These are phyloP conservation scores for Aphidius gifuensis DNA, from an alignment of 1,140 invertebrate species.

Conservation along the genomic window DNA sequence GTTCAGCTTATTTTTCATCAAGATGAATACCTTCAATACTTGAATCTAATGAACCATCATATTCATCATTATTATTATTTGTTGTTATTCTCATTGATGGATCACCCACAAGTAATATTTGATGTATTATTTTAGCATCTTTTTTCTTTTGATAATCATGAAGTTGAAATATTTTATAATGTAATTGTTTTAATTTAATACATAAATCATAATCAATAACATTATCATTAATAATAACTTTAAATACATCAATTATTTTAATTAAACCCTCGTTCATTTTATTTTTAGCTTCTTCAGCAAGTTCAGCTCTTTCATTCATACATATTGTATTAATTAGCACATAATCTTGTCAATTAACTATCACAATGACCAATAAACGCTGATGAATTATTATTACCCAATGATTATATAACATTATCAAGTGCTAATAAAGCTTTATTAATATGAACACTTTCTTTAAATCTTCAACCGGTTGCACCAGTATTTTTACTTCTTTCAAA, in stretches of 20 bases:
- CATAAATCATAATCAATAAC: slow-evolving; percentile 38
- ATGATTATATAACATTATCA: slow-evolving; percentile 89
- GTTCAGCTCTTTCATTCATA: slow-evolving; percentile 61
- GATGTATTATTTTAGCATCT: slow-evolving; percentile 58
- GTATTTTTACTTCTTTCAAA: slow-evolving; percentile 92
- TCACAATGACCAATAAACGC: slow-evolving; percentile 83
- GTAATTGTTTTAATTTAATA: slow-evolving; percentile 56
- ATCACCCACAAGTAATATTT: slow-evolving; percentile 40
- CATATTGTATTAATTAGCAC: slow-evolving; percentile 60
- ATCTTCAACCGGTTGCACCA: slow-evolving; percentile 84
- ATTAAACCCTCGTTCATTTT: slow-evolving; percentile 64
- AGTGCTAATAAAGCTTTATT: slow-evolving; percentile 87
- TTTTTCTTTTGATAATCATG: slow-evolving; percentile 59
- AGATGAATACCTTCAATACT: slow-evolving; percentile 43
- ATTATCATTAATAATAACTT: slow-evolving; percentile 56
- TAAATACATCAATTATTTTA: slow-evolving; percentile 62
- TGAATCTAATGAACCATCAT: neutral
- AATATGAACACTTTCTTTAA: slow-evolving; percentile 91
- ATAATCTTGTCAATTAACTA: slow-evolving; percentile 85
- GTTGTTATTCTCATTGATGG: slow-evolving; percentile 22
- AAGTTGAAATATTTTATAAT: slow-evolving; percentile 61
- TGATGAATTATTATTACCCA: slow-evolving; percentile 67
- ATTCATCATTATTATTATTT: slow-evolving; percentile 24
- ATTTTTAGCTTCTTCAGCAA: slow-evolving; percentile 64
- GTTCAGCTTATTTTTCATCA: slow-evolving; percentile 62